Evolutionary conservation across 2,888 invertebrate genomes (phyloP).

Genomic region (Coleophora flavipennella): DNA sequence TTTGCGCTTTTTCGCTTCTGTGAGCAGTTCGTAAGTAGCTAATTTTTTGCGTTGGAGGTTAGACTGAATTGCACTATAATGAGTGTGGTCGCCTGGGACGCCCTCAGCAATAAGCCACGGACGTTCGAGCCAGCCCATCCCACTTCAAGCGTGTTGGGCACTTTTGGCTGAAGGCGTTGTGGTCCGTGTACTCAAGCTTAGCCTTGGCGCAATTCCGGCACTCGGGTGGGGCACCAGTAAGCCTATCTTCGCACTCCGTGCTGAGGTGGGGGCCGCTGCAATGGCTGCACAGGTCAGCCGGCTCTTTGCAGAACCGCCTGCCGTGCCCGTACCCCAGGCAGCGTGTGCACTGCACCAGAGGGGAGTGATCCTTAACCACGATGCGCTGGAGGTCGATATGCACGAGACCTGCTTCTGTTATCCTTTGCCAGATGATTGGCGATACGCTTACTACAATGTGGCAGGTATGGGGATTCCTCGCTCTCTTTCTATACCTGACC

Average conservation of each 20-base stretch:
- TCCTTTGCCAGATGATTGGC: conserved; percentile 5
- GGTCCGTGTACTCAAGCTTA: not conserved
- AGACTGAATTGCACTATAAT: too few species aligned
- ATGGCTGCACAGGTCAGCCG: not conserved
- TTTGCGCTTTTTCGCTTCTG: too few species aligned
- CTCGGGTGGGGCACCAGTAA: not conserved
- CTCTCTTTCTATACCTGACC: not conserved
- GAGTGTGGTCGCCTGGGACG: not conserved
- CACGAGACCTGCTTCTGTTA: conserved; percentile 6
- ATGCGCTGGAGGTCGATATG: conserved; percentile 15
- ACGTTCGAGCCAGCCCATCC: not conserved
- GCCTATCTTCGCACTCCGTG: not conserved
- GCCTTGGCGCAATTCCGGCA: conserved; percentile 5
- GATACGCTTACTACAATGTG: conserved; percentile 2
- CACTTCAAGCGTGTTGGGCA: not conserved
- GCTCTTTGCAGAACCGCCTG: not conserved
- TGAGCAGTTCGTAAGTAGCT: too few species aligned
- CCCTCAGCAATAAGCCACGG: not conserved
- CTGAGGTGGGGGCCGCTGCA: not conserved
- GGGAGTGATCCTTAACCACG: conserved; percentile 12
- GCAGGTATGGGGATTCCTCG: not conserved
- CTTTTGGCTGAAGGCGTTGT: not conserved
- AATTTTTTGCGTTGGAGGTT: too few species aligned
- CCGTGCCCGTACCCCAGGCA: conserved; percentile 1
- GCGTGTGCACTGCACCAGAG: conserved; percentile 10